A percentile compares a stretch with the other conserved stretches of the same genome.
Conservation (phyloP, 2,888 invertebrate genomes). For the Boloria euphrosyne region DNA sequence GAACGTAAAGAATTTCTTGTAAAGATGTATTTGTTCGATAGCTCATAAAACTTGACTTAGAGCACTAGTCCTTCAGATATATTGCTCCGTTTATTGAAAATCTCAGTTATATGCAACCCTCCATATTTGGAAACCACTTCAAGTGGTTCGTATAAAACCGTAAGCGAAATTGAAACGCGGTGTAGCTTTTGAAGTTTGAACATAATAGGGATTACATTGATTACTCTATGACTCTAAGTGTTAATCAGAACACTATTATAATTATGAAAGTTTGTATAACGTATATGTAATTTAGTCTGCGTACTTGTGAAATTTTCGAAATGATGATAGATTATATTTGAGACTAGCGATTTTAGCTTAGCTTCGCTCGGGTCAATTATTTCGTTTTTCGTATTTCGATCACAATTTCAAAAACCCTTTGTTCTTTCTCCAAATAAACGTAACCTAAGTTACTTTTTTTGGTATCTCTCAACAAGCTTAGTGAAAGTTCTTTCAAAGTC, state of each 20-base stretch:
- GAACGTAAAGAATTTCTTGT: constrained; percentile 12
- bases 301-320: too few species aligned
- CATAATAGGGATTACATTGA: not conserved
- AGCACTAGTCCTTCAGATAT: constrained; percentile 58
- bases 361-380: too few species aligned
- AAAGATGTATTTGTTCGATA: constrained; percentile 39
- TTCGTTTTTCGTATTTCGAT: too few species aligned
- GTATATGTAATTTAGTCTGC: too few species aligned
- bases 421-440: too few species aligned
- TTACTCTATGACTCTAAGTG: too few species aligned
- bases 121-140: constrained; percentile 64
- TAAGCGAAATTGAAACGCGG: constrained; percentile 50
- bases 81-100: constrained; percentile 67
- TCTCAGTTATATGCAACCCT: constrained; percentile 59
- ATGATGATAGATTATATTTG: too few species aligned
- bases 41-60: constrained; percentile 71
- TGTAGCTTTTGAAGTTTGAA: constrained; percentile 18
- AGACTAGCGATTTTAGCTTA: too few species aligned
- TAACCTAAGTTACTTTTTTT: too few species aligned
- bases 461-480: too few species aligned
- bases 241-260: not conserved
- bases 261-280: not conserved
- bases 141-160: constrained; percentile 53
- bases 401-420: too few species aligned
- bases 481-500: too few species aligned